Evolutionary conservation across 2,797 vertebrate genomes (phyloP).

Genomic region (Lophius americanus): DNA sequence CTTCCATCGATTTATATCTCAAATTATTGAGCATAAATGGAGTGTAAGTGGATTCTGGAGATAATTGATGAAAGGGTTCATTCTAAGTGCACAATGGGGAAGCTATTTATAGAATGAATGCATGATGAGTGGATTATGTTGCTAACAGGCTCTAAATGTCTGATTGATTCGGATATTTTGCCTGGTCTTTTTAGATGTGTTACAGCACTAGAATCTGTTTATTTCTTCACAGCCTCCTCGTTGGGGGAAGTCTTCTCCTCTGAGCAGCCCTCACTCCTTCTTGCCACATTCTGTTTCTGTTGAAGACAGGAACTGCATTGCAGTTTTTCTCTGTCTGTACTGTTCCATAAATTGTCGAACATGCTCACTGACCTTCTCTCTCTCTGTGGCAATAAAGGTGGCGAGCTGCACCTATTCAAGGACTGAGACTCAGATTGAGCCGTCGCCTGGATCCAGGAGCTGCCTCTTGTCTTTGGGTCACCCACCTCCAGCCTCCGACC

Average conservation of each 20-base stretch:
- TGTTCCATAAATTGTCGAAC: constrained; percentile 40
- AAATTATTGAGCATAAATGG: no score
- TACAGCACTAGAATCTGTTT: neutral
- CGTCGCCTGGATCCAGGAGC: constrained; percentile 12
- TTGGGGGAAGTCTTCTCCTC: constrained; percentile 25
- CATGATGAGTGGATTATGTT: no score
- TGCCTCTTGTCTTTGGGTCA: constrained; percentile 14
- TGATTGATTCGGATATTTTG: no score
- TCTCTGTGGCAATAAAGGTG: constrained; percentile 50
- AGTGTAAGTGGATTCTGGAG: no score
- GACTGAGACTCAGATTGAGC: constrained; percentile 3
- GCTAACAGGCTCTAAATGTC: no score
- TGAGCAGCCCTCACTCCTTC: constrained; percentile 3
- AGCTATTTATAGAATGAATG: no score
- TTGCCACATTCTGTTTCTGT: constrained; percentile 29
- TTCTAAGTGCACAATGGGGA: no score
- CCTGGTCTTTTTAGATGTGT: no score
- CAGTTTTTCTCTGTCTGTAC: constrained; percentile 11
- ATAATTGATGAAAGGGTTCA: no score
- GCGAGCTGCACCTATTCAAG: constrained; percentile 30
- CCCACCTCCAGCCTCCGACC: constrained; percentile 19
- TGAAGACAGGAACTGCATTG: constrained; percentile 33
- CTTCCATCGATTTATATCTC: no score
- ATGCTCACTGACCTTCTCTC: constrained; percentile 21
- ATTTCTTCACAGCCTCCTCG: constrained; percentile 22